Percentiles rank a stretch among this genome's conserved stretches.
Conservation (phyloP, 2,797 vertebrate genomes). For the Tragopan temminckii region DNA sequence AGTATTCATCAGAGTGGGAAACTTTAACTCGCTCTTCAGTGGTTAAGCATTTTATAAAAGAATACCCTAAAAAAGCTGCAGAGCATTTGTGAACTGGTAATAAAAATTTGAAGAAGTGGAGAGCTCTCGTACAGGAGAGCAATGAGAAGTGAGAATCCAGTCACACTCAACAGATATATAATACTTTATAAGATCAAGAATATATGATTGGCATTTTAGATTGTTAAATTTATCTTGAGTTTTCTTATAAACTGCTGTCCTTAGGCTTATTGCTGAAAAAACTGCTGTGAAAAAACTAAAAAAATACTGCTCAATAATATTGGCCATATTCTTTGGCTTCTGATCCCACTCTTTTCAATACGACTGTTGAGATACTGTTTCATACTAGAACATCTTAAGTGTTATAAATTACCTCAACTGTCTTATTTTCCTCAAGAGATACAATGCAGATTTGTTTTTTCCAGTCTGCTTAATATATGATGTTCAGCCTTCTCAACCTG, state of each 20-base stretch:
- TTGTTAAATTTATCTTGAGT: not conserved
- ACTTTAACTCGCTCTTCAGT: not conserved
- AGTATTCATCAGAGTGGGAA: not conserved
- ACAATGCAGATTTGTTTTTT: not conserved
- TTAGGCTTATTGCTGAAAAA: not conserved
- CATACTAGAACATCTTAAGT: not conserved
- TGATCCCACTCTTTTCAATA: not conserved
- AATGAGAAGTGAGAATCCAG: not conserved
- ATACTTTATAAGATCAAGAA: not conserved
- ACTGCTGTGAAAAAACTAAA: not conserved
- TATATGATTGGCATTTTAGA: not conserved
- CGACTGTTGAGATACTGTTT: not conserved
- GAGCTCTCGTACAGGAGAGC: not conserved
- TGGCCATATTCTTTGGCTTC: not conserved
- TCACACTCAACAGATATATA: not conserved
- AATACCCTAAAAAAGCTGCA: not conserved
- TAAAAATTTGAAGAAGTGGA: not conserved
- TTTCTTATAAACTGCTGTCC: not conserved
- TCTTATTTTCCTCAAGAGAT: conserved; percentile 1
- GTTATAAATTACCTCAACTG: not conserved
- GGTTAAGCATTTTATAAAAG: not conserved
- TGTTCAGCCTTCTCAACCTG: not conserved
- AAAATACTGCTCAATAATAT: not conserved
- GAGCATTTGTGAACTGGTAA: not conserved
- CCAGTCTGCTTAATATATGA: not conserved